Evolutionary conservation across 1,140 invertebrate species (phyloP), one percentile per base, ranked within the genome.

Genomic region (Mizuhopecten yessoensis): DNA sequence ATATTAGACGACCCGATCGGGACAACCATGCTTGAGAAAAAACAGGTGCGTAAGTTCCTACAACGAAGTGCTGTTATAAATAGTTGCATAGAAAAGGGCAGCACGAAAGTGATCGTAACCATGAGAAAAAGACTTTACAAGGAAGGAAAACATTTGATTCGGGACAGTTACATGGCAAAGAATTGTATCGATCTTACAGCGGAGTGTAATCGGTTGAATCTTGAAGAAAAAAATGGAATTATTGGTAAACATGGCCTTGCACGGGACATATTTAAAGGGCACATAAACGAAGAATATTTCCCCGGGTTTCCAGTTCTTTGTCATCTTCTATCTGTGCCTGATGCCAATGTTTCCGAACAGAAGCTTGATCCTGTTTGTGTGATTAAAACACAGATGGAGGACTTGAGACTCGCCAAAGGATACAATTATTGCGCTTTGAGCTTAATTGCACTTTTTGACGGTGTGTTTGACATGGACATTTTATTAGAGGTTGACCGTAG

Each of bases 241-340:
- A 33, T 90, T 2, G 39, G 11, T 3, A 86, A 29, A 29, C n/a
- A 34, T 33, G 29, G 33, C 0, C 33, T 29, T 36, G 7, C 34
- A 90, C 11, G 3, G 13, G n/a, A n/a, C 15, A 34, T 34, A 86
- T 11, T 34, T 11, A 42, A 0, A 33, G 9, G n/a, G 33, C 33
- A 86, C 15, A 42, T 87, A 15, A 29, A 5, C 3, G 36, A 39
- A 33, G n/a, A 23, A 1, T 90, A 90, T 87, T 87, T 36, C 34
- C 89, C 89, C 2, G 89, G 57, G 17, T 89, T 33, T 42, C 89
- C 89, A 33, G 36, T 90, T 33, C 34, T 39, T 13, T 90, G 89
- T 17, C 89, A 90, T 87, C 33, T 90, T 9, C 13, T 90, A 17
- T n/a, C n/a, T 13, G 9, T 45, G 20, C 45, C 13, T n/a, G 88